Base-by-base conservation (phyloP, 2,888 invertebrate species). In the Tineola bisselliella region DNA sequence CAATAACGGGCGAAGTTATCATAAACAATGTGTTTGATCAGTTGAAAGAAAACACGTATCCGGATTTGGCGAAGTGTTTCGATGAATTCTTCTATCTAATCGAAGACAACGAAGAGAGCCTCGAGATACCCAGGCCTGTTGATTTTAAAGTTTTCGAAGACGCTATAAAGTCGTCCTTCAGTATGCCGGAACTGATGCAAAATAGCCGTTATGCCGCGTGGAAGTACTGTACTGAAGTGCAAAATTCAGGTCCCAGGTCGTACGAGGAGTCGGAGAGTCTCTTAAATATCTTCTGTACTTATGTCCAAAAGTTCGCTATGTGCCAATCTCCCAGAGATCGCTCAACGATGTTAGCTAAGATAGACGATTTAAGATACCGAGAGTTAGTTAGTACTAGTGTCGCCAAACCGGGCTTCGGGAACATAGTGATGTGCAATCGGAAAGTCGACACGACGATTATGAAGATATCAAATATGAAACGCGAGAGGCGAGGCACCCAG, bases 1-100 rank as follows among this genome's bases (percentile, higher is more conserved):
- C 80, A 0, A 76, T 80, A 64, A 78, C 82, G 0, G 79, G 81
- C 64, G 82, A 81, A 74, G 82, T 83, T 8, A 79, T 84, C 30
- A 79, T 81, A 0, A 82, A 79, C 59, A 84, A 81, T 67, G 81
- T 84, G 0, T 81, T 81, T 13, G 81, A 86, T 67, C 79, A 81
- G 66, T 65, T 82, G 0, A 84, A 81, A 44, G 75, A 78, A 13
- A 81, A 71, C 48, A 81, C 80, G 11, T 78, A 72, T 62, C 75
- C 83, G 0, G 81, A 80, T 6, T 44, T 81, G 59, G 77, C 75
- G 0, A 79, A 79, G 60, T 79, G 74, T 63, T 64, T 82, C 1
- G 79, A 81, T 6, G 77, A 79, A 15, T 48, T 48, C 10, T 48
- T 48, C 17, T 3, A 3, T 15, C 6, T 48, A 17, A 15, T 38